These are phyloP conservation scores for Phrynocephalus guinanensis DNA, from an alignment of 2,797 vertebrate genomes.

Conservation along the genomic window DNA sequence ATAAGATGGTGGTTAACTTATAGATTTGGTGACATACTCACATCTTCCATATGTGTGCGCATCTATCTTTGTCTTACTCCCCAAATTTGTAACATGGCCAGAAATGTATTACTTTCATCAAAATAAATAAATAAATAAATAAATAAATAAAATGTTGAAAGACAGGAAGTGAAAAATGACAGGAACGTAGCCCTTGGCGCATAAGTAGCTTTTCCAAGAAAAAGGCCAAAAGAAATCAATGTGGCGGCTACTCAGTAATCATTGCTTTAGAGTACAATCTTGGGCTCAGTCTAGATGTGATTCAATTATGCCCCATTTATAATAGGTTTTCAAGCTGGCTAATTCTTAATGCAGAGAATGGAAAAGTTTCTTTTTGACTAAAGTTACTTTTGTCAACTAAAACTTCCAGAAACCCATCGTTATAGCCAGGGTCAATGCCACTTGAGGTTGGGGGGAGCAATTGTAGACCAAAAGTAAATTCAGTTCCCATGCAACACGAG, in stretches of 20 bases:
- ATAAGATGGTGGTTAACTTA: not conserved
- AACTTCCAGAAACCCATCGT: too few relatives aligned
- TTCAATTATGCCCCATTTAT: not conserved
- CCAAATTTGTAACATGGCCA: not conserved
- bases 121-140: not conserved
- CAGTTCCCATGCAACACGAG: too few relatives aligned
- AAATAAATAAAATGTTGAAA: too few relatives aligned
- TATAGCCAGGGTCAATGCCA: too few relatives aligned
- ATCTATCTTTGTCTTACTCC: not conserved
- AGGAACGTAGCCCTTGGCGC: not conserved
- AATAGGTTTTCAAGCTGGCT: not conserved
- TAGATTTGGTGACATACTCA: not conserved
- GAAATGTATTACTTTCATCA: not conserved
- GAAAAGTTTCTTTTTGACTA: too few relatives aligned
- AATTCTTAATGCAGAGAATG: too few relatives aligned
- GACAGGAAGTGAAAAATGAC: too few relatives aligned
- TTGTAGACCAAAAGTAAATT: too few relatives aligned
- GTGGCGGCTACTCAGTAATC: not conserved
- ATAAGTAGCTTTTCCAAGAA: not conserved
- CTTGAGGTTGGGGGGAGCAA: not conserved
- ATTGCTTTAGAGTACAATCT: not conserved
- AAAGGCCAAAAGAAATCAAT: constrained; percentile 3
- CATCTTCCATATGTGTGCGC: too few relatives aligned
- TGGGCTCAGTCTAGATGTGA: not conserved
- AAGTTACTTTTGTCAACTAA: too few relatives aligned